Evolutionary conservation across 2,797 vertebrate genomes (phyloP).

Genomic region (Paramormyrops hopkinsi): DNA sequence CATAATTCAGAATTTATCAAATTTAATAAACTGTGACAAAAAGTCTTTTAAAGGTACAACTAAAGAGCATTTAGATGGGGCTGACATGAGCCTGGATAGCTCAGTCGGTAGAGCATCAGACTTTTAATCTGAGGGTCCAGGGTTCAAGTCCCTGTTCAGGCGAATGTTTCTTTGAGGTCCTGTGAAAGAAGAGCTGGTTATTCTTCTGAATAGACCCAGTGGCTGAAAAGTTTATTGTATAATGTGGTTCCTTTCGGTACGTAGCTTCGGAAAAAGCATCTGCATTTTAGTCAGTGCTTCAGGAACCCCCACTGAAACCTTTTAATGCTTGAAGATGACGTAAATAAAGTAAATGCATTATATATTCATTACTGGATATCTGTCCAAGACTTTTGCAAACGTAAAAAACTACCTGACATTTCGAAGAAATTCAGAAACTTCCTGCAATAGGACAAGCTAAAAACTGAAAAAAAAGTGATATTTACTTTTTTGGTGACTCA

Average conservation of each 20-base stretch:
- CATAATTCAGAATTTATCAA: neutral
- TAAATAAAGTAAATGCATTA: neutral
- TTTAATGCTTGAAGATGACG: neutral
- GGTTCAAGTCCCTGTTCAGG: slow-evolving; percentile 77
- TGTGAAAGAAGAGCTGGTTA: neutral
- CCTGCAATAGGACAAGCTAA: neutral
- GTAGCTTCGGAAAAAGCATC: neutral
- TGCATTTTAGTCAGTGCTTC: neutral
- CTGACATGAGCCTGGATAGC: slow-evolving; percentile 71
- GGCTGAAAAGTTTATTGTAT: neutral
- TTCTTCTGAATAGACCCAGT: neutral
- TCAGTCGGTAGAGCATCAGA: slow-evolving; percentile 85
- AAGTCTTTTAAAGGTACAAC: neutral
- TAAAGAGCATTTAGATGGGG: neutral
- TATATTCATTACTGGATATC: neutral
- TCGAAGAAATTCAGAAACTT: neutral
- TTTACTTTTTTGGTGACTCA: neutral
- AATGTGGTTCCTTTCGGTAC: neutral
- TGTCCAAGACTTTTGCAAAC: neutral
- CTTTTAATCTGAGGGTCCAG: slow-evolving; percentile 67
- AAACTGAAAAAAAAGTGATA: neutral
- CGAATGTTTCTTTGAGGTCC: slow-evolving; percentile 26
- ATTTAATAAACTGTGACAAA: neutral
- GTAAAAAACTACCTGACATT: neutral
- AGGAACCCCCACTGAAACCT: neutral